Percentiles rank a stretch among this genome's conserved stretches.
Conservation (phyloP, 2,888 invertebrate genomes). For the Psylliodes chrysocephalus region DNA sequence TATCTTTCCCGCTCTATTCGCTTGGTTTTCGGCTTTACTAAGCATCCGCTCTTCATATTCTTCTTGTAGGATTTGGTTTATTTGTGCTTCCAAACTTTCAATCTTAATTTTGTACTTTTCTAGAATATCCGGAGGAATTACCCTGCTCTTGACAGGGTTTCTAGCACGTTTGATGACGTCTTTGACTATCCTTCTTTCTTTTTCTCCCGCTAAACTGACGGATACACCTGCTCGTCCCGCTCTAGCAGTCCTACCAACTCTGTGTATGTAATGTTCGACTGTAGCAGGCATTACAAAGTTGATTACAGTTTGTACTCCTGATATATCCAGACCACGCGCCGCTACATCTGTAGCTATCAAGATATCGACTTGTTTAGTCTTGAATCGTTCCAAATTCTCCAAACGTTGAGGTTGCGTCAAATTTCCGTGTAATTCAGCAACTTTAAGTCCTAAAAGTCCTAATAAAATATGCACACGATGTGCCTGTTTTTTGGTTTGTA, state of each 20-base stretch:
- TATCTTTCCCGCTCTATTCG: constrained; percentile 76
- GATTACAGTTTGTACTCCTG: constrained; percentile 96
- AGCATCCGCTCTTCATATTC: constrained; percentile 85
- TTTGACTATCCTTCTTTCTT: constrained; percentile 90
- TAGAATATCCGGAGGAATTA: constrained; percentile 89
- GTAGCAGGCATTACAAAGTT: constrained; percentile 97
- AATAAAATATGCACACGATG: constrained; percentile 92
- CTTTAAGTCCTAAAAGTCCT: constrained; percentile 88
- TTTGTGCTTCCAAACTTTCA: constrained; percentile 78
- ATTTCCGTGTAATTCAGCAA: constrained; percentile 93
- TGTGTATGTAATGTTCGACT: constrained; percentile 95
- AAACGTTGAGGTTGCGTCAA: constrained; percentile 94
- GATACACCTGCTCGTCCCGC: constrained; percentile 86
- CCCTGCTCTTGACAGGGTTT: constrained; percentile 86
- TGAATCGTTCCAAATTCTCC: constrained; percentile 88
- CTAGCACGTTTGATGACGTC: constrained; percentile 88
- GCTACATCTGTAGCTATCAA: constrained; percentile 95
- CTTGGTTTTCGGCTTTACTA: constrained; percentile 85
- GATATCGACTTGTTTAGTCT: constrained; percentile 85
- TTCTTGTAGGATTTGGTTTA: constrained; percentile 84
- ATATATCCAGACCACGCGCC: constrained; percentile 89
- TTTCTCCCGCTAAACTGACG: constrained; percentile 94
- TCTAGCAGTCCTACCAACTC: constrained; percentile 95
- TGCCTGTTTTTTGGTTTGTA: constrained; percentile 95
- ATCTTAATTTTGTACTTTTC: constrained; percentile 85